Evolutionary conservation across 2,113 vertebrate species (phyloP), one percentile per base, ranked within the genome.

Genomic region (Corydoras sp.): DNA sequence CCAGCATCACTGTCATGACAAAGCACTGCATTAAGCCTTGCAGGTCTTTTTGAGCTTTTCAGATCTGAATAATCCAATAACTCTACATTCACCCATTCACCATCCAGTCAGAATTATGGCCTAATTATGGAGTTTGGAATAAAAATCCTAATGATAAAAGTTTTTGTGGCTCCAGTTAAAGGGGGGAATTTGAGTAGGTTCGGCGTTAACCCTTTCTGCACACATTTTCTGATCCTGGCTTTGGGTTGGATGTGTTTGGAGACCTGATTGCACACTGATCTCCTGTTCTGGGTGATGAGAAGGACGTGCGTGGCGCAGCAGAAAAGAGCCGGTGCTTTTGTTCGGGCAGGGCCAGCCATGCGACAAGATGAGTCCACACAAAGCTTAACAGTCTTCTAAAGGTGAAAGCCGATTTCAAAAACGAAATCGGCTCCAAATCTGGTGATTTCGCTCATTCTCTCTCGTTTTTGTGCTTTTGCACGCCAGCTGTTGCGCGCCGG

Each of bases 281-380:
- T 43, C 35, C 2, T 43, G 35, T 43, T 43, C 35, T 43, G 4
- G 0, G 4, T 43, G 35, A 43, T 8, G 35, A 43, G 4, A 43
- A 43, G 7, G 35, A 43, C 54, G 18, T 10, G 48, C 55, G 13
- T 66, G 58, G 55, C 70, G 64, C 72, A 69, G 73, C 62, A 69
- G 48, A 69, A 75, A 49, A 35, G 35, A 69, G 49, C 56, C 62
- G 35, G 50, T 48, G 65, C 58, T 69, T 73, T 81, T 79, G 69
- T 79, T 67, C 53, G 6, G 18, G 31, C 30, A 18, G 64, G 48
- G 12, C 48, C 64, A 73, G 15, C 35, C 58, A 49, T 68, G 54
- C n/a, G 55, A 58, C 55, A 68, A 14, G 58, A 59, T 12, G 2
- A 53, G 13, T 53, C 13, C 0, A 53, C 11, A 53, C 5, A 53